Evolutionary conservation across 2,888 invertebrate species (phyloP).

Genomic region (Melolontha melolontha): DNA sequence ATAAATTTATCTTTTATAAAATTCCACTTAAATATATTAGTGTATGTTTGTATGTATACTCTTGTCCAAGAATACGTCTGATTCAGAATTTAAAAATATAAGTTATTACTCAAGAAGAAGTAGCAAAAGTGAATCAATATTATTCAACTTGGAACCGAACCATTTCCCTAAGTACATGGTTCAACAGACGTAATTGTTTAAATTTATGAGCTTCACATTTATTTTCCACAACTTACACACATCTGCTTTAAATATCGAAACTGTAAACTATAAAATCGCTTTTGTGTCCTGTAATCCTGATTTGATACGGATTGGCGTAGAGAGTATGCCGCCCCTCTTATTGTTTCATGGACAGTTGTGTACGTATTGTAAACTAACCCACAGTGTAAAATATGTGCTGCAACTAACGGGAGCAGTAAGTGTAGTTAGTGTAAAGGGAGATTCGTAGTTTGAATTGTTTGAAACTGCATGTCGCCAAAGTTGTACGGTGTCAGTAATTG

Average conservation of each 20-base stretch:
- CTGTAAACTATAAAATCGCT: constrained; percentile 55
- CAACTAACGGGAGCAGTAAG: neutral
- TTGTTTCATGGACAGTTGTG: constrained; percentile 22
- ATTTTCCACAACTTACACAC: constrained; percentile 52
- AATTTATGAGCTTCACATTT: constrained; percentile 53
- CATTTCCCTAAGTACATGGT: constrained; percentile 47
- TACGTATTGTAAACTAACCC: neutral
- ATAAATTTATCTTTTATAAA: no score
- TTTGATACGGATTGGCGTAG: constrained; percentile 54
- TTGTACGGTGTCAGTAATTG: no score
- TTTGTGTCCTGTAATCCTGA: constrained; percentile 58
- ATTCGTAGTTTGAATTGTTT: no score
- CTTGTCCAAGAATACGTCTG: no score
- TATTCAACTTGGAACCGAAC: neutral
- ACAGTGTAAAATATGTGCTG: constrained; percentile 21
- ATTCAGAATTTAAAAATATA: no score
- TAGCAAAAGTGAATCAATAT: neutral
- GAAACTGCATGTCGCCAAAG: no score
- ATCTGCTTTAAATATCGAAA: constrained; percentile 57
- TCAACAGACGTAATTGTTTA: constrained; percentile 52
- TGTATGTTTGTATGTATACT: no score
- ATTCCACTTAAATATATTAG: no score
- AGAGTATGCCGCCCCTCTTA: constrained; percentile 36
- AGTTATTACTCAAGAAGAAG: no score
- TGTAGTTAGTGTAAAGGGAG: no score